Evolutionary conservation across 2,888 invertebrate species (phyloP).

Genomic region (Chrysolina haemoptera): DNA sequence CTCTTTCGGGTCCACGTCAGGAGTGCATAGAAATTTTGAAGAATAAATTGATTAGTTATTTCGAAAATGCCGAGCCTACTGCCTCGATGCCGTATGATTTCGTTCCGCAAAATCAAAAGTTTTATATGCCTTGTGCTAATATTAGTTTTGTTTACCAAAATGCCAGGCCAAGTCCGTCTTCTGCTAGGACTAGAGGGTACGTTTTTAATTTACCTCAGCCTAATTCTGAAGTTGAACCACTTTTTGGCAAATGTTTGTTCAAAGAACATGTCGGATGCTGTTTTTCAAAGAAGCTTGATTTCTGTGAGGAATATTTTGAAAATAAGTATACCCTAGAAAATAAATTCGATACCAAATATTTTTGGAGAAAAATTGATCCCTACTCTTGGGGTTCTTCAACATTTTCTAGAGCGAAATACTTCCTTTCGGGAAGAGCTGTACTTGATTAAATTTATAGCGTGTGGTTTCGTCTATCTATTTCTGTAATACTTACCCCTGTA

Average conservation of each 20-base stretch:
- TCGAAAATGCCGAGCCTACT: constrained; percentile 34
- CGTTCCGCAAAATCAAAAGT: constrained; percentile 39
- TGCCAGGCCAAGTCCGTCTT: constrained; percentile 27
- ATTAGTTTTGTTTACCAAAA: constrained; percentile 47
- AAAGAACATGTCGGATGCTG: constrained; percentile 12
- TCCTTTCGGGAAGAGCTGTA: constrained; percentile 24
- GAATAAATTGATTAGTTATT: constrained; percentile 42
- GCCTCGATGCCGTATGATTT: constrained; percentile 43
- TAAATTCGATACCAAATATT: constrained; percentile 39
- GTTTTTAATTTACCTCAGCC: constrained; percentile 6
- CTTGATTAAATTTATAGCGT: neutral
- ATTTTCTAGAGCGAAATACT: constrained; percentile 23
- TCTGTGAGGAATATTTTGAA: constrained; percentile 18
- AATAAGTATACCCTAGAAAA: constrained; percentile 38
- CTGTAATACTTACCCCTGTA: neutral
- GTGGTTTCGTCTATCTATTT: neutral
- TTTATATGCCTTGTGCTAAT: constrained; percentile 44
- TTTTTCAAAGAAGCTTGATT: neutral
- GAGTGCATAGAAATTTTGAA: constrained; percentile 41
- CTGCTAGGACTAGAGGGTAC: neutral
- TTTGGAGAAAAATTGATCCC: constrained; percentile 40
- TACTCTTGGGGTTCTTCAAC: constrained; percentile 13
- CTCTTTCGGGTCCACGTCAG: constrained; percentile 25
- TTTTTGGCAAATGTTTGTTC: constrained; percentile 29
- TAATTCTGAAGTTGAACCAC: constrained; percentile 23